These are phyloP conservation scores for Dromococcyx pavoninus DNA, from an alignment of 2,797 vertebrate genomes.

Conservation along the genomic window DNA sequence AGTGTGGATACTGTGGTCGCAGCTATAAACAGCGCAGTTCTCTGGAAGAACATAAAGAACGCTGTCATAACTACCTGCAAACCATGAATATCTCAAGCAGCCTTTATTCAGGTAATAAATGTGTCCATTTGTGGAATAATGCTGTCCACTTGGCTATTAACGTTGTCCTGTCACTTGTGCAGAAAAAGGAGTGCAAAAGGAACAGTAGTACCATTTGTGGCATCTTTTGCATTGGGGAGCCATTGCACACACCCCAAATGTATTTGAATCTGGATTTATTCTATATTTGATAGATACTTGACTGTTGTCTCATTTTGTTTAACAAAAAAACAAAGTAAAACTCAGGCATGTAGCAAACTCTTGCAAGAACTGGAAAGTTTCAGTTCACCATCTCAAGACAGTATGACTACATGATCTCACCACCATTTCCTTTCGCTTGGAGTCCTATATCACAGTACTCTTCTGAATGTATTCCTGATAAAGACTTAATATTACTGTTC, in stretches of 20 bases:
- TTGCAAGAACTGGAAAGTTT: neutral
- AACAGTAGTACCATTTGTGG: neutral
- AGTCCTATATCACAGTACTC: neutral
- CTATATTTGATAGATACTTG: neutral
- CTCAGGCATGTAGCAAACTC: neutral
- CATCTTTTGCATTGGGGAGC: neutral
- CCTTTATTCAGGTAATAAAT: constrained; percentile 90
- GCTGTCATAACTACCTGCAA: constrained; percentile 98
- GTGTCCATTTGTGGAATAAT: neutral
- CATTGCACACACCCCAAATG: accelerated
- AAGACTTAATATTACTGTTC: neutral
- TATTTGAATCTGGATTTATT: neutral
- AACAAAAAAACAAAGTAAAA: neutral
- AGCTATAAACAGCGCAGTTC: constrained; percentile 99
- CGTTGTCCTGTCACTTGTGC: neutral
- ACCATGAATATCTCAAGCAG: constrained; percentile 93
- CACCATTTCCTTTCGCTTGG: neutral
- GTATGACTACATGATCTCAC: neutral
- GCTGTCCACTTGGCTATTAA: neutral
- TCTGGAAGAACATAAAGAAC: constrained; percentile 97
- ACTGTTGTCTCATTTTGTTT: neutral
- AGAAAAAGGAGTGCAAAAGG: neutral
- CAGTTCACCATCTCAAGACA: neutral
- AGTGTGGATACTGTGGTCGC: constrained; percentile 97
- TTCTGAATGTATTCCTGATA: neutral